phyloP scores from a whole-genome alignment of 2,888 invertebrate species.

The Nomada fabriciana region DNA sequence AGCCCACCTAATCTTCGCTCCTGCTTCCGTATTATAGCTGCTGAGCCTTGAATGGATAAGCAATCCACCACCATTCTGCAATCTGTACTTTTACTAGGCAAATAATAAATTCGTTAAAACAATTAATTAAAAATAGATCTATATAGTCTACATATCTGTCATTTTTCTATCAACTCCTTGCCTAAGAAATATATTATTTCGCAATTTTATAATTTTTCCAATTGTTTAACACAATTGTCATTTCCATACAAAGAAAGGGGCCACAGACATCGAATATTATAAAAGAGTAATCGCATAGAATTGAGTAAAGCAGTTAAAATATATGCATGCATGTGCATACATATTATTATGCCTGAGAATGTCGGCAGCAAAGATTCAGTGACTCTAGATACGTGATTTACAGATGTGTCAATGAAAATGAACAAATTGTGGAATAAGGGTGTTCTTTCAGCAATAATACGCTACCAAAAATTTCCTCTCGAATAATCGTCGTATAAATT shows the following conservation, averaged over 20 bases:
- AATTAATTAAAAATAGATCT: neutral
- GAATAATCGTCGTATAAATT: conserved; percentile 21
- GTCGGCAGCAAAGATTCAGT: too few species aligned
- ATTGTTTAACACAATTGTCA: neutral
- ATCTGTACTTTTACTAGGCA: conserved; percentile 76
- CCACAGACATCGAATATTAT: conserved; percentile 2
- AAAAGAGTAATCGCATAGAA: neutral
- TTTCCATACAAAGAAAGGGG: neutral
- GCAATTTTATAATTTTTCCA: neutral
- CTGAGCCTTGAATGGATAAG: conserved; percentile 82
- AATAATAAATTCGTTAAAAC: neutral
- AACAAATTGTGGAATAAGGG: neutral
- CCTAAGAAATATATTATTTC: too few species aligned
- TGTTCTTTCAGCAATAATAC: conserved; percentile 21
- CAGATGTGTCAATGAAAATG: neutral
- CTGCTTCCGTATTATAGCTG: conserved; percentile 83
- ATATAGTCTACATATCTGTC: too few species aligned
- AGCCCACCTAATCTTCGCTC: conserved; percentile 82
- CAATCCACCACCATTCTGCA: conserved; percentile 84
- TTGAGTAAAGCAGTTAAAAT: neutral
- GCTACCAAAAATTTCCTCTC: conserved; percentile 21
- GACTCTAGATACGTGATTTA: neutral
- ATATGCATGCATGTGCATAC: too few species aligned
- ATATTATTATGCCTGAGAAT: too few species aligned
- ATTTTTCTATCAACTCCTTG: too few species aligned